Conservation (phyloP, 2,888 invertebrate species). For the Calliopum simillimum region DNA sequence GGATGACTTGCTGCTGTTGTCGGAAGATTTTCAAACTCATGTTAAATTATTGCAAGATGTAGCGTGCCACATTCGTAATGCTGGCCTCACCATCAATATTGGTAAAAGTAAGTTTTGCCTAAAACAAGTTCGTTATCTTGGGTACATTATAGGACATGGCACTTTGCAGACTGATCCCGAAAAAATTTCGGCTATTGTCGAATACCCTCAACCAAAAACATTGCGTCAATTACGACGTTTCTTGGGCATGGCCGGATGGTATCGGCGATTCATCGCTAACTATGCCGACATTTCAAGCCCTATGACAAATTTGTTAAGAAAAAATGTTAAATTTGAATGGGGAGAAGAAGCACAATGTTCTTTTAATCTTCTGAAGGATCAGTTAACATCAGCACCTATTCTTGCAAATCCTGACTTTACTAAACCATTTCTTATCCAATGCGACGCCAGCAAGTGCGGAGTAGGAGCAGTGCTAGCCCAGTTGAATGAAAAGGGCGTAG, state of each 20-base stretch:
- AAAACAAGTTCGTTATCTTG: background rate
- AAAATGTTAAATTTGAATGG: conserved; percentile 10
- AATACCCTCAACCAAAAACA: background rate
- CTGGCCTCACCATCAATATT: background rate
- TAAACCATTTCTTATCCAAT: conserved; percentile 40
- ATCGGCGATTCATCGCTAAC: background rate
- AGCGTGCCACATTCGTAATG: background rate
- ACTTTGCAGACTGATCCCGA: background rate
- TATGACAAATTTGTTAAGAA: background rate
- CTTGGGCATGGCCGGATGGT: conserved; percentile 3
- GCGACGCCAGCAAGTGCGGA: conserved; percentile 41
- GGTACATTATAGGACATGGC: background rate
- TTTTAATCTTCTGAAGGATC: conserved; percentile 33
- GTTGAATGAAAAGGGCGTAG: no score
- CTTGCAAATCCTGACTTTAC: conserved; percentile 38
- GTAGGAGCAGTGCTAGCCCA: no score
- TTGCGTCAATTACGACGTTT: background rate
- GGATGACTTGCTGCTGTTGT: background rate
- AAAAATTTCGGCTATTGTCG: background rate
- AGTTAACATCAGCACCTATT: conserved; percentile 36
- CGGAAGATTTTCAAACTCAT: conserved; percentile 6
- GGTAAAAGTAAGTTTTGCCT: conserved; percentile 1
- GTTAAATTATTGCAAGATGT: background rate
- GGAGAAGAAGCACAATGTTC: background rate
- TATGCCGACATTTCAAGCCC: background rate